Conservation (phyloP, 1,140 invertebrate genomes). For the Solenopsis invicta region DNA sequence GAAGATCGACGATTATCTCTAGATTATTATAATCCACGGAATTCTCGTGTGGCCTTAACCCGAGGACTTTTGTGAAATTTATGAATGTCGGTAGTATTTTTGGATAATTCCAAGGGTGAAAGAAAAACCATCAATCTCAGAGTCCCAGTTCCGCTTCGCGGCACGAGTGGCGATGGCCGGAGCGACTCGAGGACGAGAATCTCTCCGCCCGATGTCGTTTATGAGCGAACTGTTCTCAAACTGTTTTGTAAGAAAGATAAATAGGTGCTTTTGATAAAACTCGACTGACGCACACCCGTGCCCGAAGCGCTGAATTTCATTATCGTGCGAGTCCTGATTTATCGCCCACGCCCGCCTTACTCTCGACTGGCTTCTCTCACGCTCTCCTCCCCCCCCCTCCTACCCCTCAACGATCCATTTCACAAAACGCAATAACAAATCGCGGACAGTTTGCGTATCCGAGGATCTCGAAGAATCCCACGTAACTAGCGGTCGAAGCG, state of each 20-base stretch:
- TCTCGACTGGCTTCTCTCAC: conserved; percentile 12
- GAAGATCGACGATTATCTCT: background rate
- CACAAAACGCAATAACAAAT: conserved; percentile 45
- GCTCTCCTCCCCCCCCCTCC: too few species aligned
- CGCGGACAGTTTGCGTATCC: conserved; percentile 3
- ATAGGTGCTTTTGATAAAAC: conserved; percentile 75
- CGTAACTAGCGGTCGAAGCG: background rate
- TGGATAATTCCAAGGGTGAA: conserved; percentile 53
- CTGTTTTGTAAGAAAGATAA: conserved; percentile 77
- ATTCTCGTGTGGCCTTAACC: conserved; percentile 34
- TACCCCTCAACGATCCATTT: conserved; percentile 40
- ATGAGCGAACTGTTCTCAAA: conserved; percentile 75
- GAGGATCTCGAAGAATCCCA: background rate
- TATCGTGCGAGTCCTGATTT: conserved; percentile 70
- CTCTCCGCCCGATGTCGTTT: conserved; percentile 69
- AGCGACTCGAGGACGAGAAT: conserved; percentile 53
- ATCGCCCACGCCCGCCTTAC: conserved; percentile 51
- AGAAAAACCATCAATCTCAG: conserved; percentile 74
- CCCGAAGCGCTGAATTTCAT: conserved; percentile 72
- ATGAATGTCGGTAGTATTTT: conserved; percentile 69
- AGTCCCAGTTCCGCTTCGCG: conserved; percentile 56
- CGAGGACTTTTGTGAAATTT: conserved; percentile 71
- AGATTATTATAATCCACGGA: background rate
- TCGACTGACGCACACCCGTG: conserved; percentile 56
- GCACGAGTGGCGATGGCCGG: background rate